These are phyloP conservation scores for Caiman crocodilus DNA, from an alignment of 2,797 vertebrate genomes.

Conservation along the genomic window DNA sequence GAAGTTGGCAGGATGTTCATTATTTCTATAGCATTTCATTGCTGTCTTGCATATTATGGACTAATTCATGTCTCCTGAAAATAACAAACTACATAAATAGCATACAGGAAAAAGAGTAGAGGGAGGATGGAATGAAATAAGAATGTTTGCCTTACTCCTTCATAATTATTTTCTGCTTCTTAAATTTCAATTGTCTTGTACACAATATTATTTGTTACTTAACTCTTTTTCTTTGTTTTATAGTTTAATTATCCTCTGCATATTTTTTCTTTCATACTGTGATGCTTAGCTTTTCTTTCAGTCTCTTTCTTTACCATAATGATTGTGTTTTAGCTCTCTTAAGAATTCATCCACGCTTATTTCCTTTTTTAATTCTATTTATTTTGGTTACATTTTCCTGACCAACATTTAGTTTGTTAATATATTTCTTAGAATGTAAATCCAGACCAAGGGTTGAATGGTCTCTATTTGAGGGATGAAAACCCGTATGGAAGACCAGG, in stretches of 20 bases:
- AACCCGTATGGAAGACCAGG: fast-evolving
- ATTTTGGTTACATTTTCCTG: background rate
- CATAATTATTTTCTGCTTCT: background rate
- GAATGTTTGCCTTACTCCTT: background rate
- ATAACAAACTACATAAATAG: background rate
- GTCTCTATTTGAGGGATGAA: background rate
- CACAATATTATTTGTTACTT: background rate
- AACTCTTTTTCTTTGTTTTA: background rate
- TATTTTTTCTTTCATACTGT: background rate
- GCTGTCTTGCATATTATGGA: background rate
- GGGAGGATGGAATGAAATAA: background rate
- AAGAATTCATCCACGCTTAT: fast-evolving
- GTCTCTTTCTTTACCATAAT: background rate
- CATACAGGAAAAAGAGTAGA: background rate
- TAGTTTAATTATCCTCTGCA: background rate
- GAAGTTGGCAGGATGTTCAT: background rate
- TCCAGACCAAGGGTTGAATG: background rate
- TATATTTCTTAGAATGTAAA: no score
- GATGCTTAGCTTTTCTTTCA: background rate
- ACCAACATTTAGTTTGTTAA: background rate
- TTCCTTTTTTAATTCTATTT: background rate
- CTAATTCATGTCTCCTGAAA: background rate
- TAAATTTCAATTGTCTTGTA: background rate
- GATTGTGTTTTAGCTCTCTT: background rate
- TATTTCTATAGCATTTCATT: background rate